Base-by-base conservation (phyloP, 2,888 invertebrate genomes). In the Rhyacophila evoluta region DNA sequence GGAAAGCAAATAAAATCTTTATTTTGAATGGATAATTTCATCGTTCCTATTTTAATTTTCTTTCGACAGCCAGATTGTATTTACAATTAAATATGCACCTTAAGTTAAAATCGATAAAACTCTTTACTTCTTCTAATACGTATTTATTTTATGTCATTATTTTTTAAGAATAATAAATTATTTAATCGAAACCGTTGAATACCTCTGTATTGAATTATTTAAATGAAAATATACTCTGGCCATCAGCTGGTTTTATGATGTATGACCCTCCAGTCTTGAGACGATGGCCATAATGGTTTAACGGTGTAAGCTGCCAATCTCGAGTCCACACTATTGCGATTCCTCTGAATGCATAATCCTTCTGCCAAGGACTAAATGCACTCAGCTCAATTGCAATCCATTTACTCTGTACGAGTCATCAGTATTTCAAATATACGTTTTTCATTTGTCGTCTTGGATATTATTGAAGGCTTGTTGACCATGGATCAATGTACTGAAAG, bases 221-320 rank as follows among this genome's bases (percentile, higher is more conserved):
- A 72, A 72, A 77, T 77, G 72, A 72, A n/a, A 77, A 55, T 77
- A 12, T 1, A 15, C 69, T 11, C n/a, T 15, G 11, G 36, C 10
- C 37, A 37, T 72, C 77, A 71, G 11, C 27, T n/a, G 73, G 29
- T 19, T 68, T 72, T 75, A 75, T 75, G 79, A 79, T 75, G 79
- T 38, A 79, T 75, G 74, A 72, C 70, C 12, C 15, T 19, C 39
- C 36, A 28, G 78, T n/a, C 29, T 25, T 28, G 71, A 36, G 33
- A 29, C 19, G 74, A 41, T 25, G 38, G 33, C 37, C 74, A 29
- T 78, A 78, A 78, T 78, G 78, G 69, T 39, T 25, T 74, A 74
- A 74, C 68, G 70, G 78, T 71, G 70, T 78, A 41, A 78, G 41
- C 74, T 78, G 78, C 75, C 78, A 78, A 71, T 78, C 78, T 75